phyloP scores from a whole-genome alignment of 2,888 invertebrate genomes.

The Apamea monoglypha region DNA sequence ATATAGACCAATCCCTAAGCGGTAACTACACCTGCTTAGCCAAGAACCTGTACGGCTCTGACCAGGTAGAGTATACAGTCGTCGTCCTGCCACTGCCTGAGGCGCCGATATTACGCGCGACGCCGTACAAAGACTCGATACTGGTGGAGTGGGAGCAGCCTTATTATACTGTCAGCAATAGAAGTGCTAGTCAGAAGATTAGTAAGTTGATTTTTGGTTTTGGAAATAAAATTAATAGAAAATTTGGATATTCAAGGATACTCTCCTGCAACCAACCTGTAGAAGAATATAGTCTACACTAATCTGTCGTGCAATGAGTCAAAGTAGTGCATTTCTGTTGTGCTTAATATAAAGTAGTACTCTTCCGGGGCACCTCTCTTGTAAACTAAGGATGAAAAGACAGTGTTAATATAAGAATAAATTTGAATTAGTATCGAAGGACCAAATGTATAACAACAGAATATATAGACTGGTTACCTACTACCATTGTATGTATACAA shows the following conservation, averaged over 20 bases:
- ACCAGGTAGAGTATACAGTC: constrained; percentile 94
- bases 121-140: constrained; percentile 87
- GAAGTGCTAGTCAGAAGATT: constrained; percentile 82
- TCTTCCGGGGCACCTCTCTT: not conserved
- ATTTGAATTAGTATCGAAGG: not conserved
- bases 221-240: not conserved
- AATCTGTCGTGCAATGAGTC: too few species aligned
- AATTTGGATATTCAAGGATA: not conserved
- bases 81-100: constrained; percentile 94
- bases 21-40: constrained; percentile 95
- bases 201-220: constrained; percentile 74
- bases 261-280: not conserved
- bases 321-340: not conserved
- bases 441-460: not conserved
- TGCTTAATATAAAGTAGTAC: not conserved
- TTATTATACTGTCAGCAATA: constrained; percentile 77
- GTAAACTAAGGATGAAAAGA: not conserved
- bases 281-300: not conserved
- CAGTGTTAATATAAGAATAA: not conserved
- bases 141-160: constrained; percentile 93
- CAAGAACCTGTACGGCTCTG: constrained; percentile 95
- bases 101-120: constrained; percentile 91
- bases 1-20: constrained; percentile 90
- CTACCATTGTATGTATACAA: not conserved
- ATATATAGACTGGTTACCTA: not conserved